Base-by-base conservation (phyloP, 2,113 vertebrate species). In the Thamnaconus septentrionalis region DNA sequence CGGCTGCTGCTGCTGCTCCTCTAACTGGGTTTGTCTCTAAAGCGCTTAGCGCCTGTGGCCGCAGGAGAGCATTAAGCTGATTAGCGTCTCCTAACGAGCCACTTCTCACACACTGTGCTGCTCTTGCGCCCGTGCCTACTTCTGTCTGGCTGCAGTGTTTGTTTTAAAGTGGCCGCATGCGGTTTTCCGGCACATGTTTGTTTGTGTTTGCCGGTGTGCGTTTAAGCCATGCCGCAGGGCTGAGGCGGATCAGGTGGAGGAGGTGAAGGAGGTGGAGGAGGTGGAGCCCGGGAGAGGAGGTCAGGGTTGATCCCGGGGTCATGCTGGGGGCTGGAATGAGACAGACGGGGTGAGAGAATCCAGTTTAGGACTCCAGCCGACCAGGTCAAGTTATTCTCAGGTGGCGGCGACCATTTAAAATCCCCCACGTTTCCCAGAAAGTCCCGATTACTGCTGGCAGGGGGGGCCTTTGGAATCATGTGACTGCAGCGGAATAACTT, bases 11-110 rank as follows among this genome's bases (percentile, higher is more conserved):
- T 41, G 60, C 63, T 70, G 3, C 63, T 53, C 56, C 58, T 73
- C 73, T 86, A 87, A 89, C 81, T 69, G 76, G 67, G 81, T 85
- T 82, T 78, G 84, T 86, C 83, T 69, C 67, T 90, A 88, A 89
- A 87, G 84, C 88, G 88, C 83, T 91, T 88, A 89, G 74, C 43
- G 65, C 79, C 72, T 40, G 71, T 85, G 88, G 81, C 75, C 63
- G 66, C 79, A 62, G 75, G 67, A 74, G 83, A 81, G 64, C 75
- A 41, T 66, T 88, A 88, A 91, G 85, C 83, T 86, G 84, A 91
- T 91, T 92, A 89, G 56, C 45, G 50, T 82, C 83, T 50, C 66
- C 82, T 86, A 90, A 90, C 76, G 66, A 88, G 79, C 78, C 60
- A 67, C 79, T 84, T 87, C 76, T 83, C 83, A 76, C 68, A 81